Evolutionary conservation across 2,797 vertebrate genomes (phyloP).

Genomic region (Chaetophractus vellerosus): DNA sequence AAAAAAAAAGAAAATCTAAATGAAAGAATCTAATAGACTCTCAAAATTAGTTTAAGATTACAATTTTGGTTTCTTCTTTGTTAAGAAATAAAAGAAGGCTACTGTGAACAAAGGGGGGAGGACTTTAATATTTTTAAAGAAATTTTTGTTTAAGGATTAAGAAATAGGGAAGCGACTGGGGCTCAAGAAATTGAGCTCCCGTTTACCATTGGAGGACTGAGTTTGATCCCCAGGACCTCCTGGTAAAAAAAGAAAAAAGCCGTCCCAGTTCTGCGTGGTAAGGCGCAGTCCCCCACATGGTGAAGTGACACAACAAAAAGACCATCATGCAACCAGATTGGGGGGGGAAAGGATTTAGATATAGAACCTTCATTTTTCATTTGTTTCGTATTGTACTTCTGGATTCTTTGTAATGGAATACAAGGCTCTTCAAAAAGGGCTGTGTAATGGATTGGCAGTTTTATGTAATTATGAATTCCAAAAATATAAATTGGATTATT

Average conservation of each 20-base stretch:
- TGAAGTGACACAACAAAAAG: no score
- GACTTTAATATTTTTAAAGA: constrained; percentile 40
- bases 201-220: no score
- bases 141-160: not conserved
- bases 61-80: not conserved
- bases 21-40: not conserved
- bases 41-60: not conserved
- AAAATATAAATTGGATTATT: no score
- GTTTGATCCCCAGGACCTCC: no score
- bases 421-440: not conserved
- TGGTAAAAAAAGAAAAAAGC: no score
- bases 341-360: not conserved
- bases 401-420: constrained; percentile 10
- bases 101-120: not conserved
- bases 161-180: not conserved
- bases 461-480: no score
- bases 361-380: not conserved
- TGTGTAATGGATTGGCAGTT: no score
- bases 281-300: no score
- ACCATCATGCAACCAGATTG: no score
- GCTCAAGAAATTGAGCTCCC: no score
- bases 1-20: constrained; percentile 26
- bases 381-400: not conserved
- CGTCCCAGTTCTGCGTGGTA: no score
- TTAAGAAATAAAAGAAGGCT: not conserved